Evolutionary conservation across 53 echinoderm and acorn worm species (phyloP), one percentile per base, ranked within the genome.

Genomic region (Patiria pectinifera): DNA sequence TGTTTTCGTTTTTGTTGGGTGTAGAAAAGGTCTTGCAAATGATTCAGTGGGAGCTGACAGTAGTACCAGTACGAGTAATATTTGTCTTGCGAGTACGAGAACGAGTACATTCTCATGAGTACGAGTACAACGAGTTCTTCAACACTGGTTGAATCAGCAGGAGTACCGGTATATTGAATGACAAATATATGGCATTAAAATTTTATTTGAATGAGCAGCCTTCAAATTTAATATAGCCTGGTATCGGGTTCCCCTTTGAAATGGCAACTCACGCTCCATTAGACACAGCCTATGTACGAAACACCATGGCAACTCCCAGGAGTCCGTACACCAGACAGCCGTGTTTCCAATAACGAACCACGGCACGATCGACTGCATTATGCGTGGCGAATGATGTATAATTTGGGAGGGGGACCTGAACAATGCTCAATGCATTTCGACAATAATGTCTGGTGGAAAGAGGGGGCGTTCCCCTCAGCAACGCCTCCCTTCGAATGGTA

Each of bases 221-320:
- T n/a, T 24, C 24, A 24, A 24, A 4, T 24, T 74, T 24, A 74
- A 74, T 74, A 74, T 10, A 9, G 74, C 24, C 23, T 74, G 74
- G 74, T 74, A 24, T 74, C 74, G 74, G 19, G 19, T 74, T 74
- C 9, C 24, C 24, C 19, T 74, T 74, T 74, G 74, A 21, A 21
- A 23, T 74, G 74, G 19, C 22, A 24, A 10, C 6, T 10, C 23
- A 24, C 74, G 74, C 74, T 10, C 24, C 22, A 74, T 74, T 74
- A 24, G 24, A 10, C 74, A 2, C 24, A 24, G 74, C 21, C 74
- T 74, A 35, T 35, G 35, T 35, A 23, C 74, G 24, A 8, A 79
- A 79, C 48, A 18, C 80, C 80, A 79, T 79, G 80, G 80, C 80
- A 79, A 79, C 80, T 79, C 80, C 46, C 80, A 16, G 15, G 80